Percentiles rank a stretch among this genome's conserved stretches.
Conservation (phyloP, 2,888 invertebrate species). For the Trachelus troglodyta region DNA sequence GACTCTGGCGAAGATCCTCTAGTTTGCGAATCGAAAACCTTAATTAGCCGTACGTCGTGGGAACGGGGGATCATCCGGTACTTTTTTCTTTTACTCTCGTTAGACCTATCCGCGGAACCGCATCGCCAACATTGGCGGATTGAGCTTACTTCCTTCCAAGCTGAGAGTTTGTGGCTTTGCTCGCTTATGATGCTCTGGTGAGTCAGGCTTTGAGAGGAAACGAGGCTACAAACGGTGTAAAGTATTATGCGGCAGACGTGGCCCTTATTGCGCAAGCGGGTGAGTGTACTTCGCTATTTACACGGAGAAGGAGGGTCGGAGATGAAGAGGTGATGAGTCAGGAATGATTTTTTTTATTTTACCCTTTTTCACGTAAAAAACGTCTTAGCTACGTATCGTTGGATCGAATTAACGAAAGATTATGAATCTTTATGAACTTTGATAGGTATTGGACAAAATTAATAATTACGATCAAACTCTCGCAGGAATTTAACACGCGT, state of each 20-base stretch:
- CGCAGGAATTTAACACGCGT: background rate
- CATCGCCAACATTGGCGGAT: background rate
- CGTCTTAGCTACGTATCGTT: background rate
- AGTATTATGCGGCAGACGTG: background rate
- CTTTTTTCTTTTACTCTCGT: background rate
- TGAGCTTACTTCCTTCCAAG: background rate
- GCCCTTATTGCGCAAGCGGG: background rate
- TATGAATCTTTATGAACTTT: background rate
- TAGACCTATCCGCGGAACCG: background rate
- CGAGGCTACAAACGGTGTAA: background rate
- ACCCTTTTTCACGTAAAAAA: background rate
- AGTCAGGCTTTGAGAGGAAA: background rate
- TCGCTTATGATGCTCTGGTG: background rate
- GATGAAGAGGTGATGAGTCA: background rate
- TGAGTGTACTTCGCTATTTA: background rate
- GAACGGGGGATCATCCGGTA: background rate
- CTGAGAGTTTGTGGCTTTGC: background rate
- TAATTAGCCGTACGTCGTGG: background rate
- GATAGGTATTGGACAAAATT: background rate
- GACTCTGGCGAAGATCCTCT: background rate
- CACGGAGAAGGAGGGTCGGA: background rate
- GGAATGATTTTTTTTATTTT: background rate
- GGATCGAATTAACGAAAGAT: background rate
- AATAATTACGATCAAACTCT: background rate
- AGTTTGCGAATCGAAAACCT: background rate